Base-by-base conservation (phyloP, 2,113 vertebrate genomes). In the Toxostoma redivivum region DNA sequence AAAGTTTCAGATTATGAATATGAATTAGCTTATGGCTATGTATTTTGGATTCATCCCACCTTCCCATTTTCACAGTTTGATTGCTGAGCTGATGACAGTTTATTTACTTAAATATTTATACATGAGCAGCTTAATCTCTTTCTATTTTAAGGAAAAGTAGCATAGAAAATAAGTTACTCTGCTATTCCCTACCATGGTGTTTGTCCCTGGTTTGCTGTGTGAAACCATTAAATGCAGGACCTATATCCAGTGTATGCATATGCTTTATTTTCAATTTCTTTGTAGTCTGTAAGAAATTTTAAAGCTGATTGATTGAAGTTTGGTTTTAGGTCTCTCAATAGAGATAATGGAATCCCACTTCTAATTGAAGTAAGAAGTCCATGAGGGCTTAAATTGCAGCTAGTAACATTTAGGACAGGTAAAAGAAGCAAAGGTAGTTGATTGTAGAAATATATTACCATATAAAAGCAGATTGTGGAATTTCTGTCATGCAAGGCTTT, bases 1-100 rank as follows among this genome's bases (percentile, higher is more conserved):
- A 47, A 86, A 47, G 9, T 61, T 95, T 91, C 69, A 80, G n/a
- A 66, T 80, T 83, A 77, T 86, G n/a, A 82, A 83, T 96, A 73
- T 77, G 35, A 86, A 90, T 81, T 70, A 74, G 7, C 42, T 77
- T 91, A 56, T 88, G 73, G 35, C 50, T 74, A 28, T 71, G 27
- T 71, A 91, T 60, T 95, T 94, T 61, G 40, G 57, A 60, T 83
- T 84, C 73, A 91, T 86, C 48, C 48, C 60, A 74, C 48, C 40
- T 90, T 91, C 74, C 60, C 9, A 21, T 91, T 92, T 90, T 94
- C 79, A 83, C 58, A 70, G 25, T 88, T 86, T 88, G 57, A 80
- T 94, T 95, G 54, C 45, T 61, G 25, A 66, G n/a, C 79, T 88
- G 44, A 78, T 86, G 79, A n/a, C 61, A 88, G 19, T 45, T 95